A percentile compares a stretch with the other conserved stretches of the same genome.
These are phyloP conservation scores for Saccopteryx leptura DNA, from an alignment of 2,113 vertebrate species.

Conservation along the genomic window DNA sequence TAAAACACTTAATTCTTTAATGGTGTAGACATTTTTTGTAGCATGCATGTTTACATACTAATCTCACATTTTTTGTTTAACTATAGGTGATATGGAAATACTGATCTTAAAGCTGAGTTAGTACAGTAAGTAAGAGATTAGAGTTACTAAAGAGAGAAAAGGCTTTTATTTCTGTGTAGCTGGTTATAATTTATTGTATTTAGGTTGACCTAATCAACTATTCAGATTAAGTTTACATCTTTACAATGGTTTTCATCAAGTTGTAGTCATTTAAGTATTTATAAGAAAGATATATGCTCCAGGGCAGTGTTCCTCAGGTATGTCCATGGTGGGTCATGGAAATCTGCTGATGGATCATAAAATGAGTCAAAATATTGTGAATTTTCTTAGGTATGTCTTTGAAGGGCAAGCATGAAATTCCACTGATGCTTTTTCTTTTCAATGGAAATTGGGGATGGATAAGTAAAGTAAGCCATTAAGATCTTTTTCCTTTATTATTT, in stretches of 20 bases:
- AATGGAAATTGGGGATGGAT: background rate
- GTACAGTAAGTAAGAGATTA: background rate
- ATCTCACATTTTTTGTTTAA: background rate
- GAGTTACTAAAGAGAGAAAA: background rate
- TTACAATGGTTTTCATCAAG: background rate
- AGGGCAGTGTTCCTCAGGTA: background rate
- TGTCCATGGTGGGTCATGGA: background rate
- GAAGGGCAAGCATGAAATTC: background rate
- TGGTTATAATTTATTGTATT: conserved; percentile 42
- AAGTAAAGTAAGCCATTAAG: background rate
- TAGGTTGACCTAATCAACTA: background rate
- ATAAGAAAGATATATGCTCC: background rate
- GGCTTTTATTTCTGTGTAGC: background rate
- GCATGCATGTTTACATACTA: background rate
- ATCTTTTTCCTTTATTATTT: background rate
- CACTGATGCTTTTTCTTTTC: background rate
- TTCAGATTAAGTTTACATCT: background rate
- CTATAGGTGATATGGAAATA: conserved; percentile 40
- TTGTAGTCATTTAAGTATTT: background rate
- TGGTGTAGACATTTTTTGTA: background rate
- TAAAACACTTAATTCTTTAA: background rate
- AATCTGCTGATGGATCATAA: background rate
- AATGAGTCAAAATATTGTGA: background rate
- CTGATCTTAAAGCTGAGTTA: background rate
- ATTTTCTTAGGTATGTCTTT: background rate